Conservation (phyloP, 2,888 invertebrate genomes). For the Fissipunctia ypsillon region DNA sequence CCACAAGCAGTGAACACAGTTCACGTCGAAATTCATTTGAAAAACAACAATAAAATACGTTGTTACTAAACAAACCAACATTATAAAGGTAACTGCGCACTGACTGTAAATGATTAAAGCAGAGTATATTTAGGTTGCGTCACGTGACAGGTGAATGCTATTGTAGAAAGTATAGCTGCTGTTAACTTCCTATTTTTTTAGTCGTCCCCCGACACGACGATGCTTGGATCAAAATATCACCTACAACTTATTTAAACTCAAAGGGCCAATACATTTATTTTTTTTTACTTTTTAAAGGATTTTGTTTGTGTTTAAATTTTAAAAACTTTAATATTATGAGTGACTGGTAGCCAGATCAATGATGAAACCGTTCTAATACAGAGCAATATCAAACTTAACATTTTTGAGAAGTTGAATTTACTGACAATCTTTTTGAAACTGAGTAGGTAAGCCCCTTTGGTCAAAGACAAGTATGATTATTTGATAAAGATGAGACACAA, state of each 20-base stretch:
- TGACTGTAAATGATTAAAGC: slow-evolving; percentile 60
- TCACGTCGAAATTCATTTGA: slow-evolving; percentile 52
- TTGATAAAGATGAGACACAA: background rate
- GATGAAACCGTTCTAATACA: background rate
- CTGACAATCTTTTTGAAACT: background rate
- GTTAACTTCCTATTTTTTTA: too few relatives aligned
- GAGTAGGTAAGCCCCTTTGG: background rate
- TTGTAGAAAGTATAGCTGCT: too few relatives aligned
- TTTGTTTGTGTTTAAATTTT: too few relatives aligned
- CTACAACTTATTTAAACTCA: too few relatives aligned
- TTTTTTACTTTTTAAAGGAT: too few relatives aligned
- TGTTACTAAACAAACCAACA: slow-evolving; percentile 64
- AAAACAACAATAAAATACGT: slow-evolving; percentile 63
- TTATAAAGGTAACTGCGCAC: slow-evolving; percentile 55
- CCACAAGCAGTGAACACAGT: slow-evolving; percentile 21
- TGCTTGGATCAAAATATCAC: too few relatives aligned
- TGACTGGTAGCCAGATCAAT: background rate
- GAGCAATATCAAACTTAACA: background rate
- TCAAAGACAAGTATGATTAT: background rate
- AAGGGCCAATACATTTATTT: too few relatives aligned
- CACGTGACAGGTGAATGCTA: slow-evolving; percentile 23
- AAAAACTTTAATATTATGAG: too few relatives aligned
- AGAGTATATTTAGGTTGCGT: slow-evolving; percentile 45
- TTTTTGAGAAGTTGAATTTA: background rate
- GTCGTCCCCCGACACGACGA: too few relatives aligned